Percentiles rank a stretch among this genome's conserved stretches.
Evolutionary conservation across 2,888 invertebrate genomes (phyloP).

Genomic region (Apoda limacodes): DNA sequence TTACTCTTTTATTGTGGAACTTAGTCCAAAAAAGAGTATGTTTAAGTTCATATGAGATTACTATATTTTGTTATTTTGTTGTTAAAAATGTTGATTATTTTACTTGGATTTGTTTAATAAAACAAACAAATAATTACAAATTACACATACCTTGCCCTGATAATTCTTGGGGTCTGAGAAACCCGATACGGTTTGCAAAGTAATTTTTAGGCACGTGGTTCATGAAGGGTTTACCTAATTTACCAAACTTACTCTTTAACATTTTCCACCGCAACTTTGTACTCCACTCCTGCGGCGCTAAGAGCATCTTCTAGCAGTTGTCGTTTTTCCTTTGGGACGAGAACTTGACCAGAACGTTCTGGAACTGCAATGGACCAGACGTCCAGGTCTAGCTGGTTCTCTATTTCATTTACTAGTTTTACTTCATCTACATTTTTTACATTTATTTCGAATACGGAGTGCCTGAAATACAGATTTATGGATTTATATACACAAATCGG

Average conservation of each 20-base stretch:
- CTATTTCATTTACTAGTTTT: conserved; percentile 28
- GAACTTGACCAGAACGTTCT: conserved; percentile 20
- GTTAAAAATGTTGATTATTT: conserved; percentile 2
- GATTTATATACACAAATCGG: too few species aligned
- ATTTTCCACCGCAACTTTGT: conserved; percentile 34
- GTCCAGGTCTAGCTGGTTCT: conserved; percentile 27
- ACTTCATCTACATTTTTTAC: conserved; percentile 21
- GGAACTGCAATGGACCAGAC: conserved; percentile 32
- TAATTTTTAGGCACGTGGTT: too few species aligned
- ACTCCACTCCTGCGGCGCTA: conserved; percentile 27
- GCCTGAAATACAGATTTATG: too few species aligned
- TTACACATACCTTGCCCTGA: too few species aligned
- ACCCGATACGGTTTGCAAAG: too few species aligned
- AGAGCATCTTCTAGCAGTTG: conserved; percentile 32
- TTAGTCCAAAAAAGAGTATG: conserved; percentile 35
- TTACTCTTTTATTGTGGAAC: too few species aligned
- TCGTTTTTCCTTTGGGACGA: conserved; percentile 32
- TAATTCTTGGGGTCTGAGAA: too few species aligned
- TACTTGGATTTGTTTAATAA: neutral
- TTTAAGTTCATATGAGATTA: neutral
- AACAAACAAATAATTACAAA: neutral
- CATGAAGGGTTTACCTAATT: neutral
- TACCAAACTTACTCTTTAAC: conserved; percentile 39
- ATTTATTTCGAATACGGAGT: conserved; percentile 25
- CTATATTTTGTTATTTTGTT: too few species aligned